Evolutionary conservation across 2,797 vertebrate genomes (phyloP).

Genomic region (Limnodromus scolopaceus): DNA sequence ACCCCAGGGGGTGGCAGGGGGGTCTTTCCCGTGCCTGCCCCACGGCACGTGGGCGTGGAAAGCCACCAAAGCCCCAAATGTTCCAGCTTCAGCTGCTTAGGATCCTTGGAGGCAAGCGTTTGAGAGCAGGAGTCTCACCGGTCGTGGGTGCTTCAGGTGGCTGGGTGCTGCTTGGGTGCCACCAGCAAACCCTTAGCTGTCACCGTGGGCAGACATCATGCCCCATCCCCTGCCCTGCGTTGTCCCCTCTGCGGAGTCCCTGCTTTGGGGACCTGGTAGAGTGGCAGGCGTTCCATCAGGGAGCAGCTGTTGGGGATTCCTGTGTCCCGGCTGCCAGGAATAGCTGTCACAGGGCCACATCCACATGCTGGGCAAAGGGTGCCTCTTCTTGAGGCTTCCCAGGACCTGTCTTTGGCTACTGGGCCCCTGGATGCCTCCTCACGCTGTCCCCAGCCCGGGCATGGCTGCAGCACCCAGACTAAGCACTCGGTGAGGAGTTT

Average conservation of each 20-base stretch:
- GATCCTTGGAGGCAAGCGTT: rapidly evolving
- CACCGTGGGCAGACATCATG: rapidly evolving
- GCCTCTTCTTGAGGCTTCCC: neutral
- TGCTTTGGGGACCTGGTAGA: neutral
- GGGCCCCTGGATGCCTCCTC: rapidly evolving
- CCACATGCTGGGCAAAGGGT: rapidly evolving
- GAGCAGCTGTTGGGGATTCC: neutral
- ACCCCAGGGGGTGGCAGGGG: rapidly evolving
- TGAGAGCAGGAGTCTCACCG: rapidly evolving
- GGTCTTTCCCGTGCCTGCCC: rapidly evolving
- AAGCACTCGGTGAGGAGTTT: rapidly evolving
- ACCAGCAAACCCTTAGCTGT: neutral
- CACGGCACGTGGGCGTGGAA: rapidly evolving
- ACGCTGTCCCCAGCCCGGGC: rapidly evolving
- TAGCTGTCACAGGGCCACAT: rapidly evolving
- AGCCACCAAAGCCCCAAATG: neutral
- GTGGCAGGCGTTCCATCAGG: neutral
- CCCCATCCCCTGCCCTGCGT: neutral
- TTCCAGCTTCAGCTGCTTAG: neutral
- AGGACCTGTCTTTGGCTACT: neutral
- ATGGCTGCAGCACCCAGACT: neutral
- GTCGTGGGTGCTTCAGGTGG: rapidly evolving
- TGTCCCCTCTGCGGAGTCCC: rapidly evolving
- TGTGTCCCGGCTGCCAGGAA: neutral
- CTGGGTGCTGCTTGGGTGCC: neutral